A percentile compares a stretch with the other conserved stretches of the same genome.
Evolutionary conservation across 2,888 invertebrate genomes (phyloP).

Genomic region (Thelaira solivaga): DNA sequence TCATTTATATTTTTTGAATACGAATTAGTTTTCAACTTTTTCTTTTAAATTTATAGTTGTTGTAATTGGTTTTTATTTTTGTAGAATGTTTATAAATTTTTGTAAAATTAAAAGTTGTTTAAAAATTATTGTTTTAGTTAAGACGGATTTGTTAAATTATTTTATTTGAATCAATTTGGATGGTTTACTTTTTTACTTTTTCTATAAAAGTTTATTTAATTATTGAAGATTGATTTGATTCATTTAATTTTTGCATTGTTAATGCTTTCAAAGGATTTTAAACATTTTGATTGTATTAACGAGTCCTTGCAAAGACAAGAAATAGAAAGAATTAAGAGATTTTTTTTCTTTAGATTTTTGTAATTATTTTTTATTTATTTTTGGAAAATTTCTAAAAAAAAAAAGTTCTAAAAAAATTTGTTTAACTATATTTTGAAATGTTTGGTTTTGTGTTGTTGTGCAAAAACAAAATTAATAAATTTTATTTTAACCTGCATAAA

Average conservation of each 20-base stretch:
- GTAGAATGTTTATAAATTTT: not conserved
- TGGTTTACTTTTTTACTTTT: too few species aligned
- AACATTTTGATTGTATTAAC: too few species aligned
- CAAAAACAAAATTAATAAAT: not conserved
- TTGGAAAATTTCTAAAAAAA: too few species aligned
- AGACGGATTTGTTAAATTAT: conserved; percentile 59
- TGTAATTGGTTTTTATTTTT: not conserved
- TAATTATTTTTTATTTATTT: too few species aligned
- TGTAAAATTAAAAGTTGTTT: not conserved
- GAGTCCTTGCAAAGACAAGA: too few species aligned
- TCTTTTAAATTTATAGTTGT: not conserved
- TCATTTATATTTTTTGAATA: not conserved
- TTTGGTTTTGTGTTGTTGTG: too few species aligned
- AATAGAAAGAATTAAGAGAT: too few species aligned
- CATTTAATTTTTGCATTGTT: not conserved
- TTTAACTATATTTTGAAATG: too few species aligned
- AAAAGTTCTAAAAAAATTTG: too few species aligned
- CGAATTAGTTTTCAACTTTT: not conserved
- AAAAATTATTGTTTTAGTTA: conserved; percentile 61
- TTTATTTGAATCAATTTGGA: conserved; percentile 20
- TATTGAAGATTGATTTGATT: not conserved
- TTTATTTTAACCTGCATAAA: not conserved
- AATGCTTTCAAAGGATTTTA: too few species aligned
- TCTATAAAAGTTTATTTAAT: not conserved
- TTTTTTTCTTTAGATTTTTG: too few species aligned